Evolutionary conservation across 2,113 vertebrate species (phyloP).

Genomic region (Patagioenas fasciata): DNA sequence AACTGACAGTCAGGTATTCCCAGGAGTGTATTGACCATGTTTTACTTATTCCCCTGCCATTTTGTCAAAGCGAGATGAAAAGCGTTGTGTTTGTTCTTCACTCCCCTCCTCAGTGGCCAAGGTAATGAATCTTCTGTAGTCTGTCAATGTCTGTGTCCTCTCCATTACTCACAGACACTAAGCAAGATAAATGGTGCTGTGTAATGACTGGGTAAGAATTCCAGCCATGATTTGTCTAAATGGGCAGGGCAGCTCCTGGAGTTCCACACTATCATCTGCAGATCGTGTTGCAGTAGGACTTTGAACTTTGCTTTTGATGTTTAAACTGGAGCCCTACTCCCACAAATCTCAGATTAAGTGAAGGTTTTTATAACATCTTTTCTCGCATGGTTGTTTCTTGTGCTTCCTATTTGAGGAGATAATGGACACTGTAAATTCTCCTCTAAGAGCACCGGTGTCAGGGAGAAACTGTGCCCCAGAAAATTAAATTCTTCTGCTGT

Average conservation of each 20-base stretch:
- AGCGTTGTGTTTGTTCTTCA: neutral
- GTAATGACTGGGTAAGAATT: neutral
- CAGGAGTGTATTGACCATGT: neutral
- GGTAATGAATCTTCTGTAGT: neutral
- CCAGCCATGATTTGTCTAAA: neutral
- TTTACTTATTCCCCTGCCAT: neutral
- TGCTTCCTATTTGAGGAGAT: conserved; percentile 8
- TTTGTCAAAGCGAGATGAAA: neutral
- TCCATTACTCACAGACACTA: neutral
- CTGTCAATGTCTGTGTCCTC: neutral
- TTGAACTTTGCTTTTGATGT: neutral
- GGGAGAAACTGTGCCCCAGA: neutral
- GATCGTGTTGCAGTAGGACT: neutral
- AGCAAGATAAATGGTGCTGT: neutral
- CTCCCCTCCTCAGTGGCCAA: neutral
- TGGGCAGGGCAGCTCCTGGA: neutral
- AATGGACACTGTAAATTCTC: conserved; percentile 32
- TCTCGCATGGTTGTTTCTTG: neutral
- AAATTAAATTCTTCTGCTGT: conserved; percentile 27
- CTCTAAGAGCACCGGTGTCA: neutral
- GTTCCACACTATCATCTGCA: neutral
- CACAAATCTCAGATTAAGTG: conserved; percentile 31
- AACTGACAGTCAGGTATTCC: neutral
- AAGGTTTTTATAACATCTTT: neutral
- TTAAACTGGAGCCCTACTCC: neutral